phyloP scores from a whole-genome alignment of 1,140 invertebrate genomes.

The Lasioglossum albipes region DNA sequence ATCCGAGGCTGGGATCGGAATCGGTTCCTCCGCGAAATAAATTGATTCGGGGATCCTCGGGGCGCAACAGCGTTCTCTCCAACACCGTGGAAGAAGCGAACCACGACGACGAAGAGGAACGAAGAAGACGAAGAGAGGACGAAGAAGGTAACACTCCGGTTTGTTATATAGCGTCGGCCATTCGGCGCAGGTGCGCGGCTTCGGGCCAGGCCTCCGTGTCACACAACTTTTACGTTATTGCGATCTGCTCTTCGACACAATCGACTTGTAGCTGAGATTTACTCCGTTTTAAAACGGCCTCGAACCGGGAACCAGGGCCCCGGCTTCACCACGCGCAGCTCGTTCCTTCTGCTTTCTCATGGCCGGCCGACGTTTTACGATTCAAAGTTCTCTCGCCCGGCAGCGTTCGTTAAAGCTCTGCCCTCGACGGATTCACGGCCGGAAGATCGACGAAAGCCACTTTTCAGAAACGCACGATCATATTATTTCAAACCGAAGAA shows the following conservation, averaged over 20 bases:
- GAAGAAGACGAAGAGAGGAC: no score
- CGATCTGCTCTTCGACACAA: constrained; percentile 23
- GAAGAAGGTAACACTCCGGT: background rate
- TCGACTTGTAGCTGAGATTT: constrained; percentile 46
- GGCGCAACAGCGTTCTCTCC: background rate
- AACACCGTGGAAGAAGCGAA: no score
- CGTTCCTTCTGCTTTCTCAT: constrained; percentile 14
- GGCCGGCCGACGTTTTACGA: constrained; percentile 44
- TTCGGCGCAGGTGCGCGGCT: constrained; percentile 13
- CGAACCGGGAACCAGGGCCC: background rate
- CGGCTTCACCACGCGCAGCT: background rate
- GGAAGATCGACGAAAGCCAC: constrained; percentile 29
- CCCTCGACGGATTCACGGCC: constrained; percentile 42
- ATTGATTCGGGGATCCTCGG: background rate
- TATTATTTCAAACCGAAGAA: constrained; percentile 45
- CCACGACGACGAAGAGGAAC: no score
- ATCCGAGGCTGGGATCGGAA: background rate
- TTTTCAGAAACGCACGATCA: constrained; percentile 50
- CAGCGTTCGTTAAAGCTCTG: constrained; percentile 47
- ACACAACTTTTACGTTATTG: constrained; percentile 31
- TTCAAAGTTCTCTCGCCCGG: constrained; percentile 39
- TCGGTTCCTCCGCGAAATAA: constrained; percentile 1
- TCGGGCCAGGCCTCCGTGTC: background rate
- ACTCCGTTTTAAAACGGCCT: constrained; percentile 21
- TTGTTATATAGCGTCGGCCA: background rate